Conservation (phyloP, 1,140 invertebrate genomes). For the Acromyrmex heyeri region DNA sequence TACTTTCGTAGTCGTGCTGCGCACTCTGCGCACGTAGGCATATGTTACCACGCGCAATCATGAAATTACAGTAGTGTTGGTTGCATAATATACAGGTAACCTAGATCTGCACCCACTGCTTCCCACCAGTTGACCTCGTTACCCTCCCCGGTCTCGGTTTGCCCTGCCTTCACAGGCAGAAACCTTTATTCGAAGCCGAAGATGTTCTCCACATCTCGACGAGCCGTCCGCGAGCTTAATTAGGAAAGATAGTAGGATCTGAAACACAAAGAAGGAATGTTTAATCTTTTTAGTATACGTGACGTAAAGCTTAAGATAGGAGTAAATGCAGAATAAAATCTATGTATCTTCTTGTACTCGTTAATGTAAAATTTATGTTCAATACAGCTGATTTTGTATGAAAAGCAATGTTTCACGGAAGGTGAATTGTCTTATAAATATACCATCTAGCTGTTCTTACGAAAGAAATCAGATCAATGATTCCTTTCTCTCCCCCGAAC, state of each 20-base stretch:
- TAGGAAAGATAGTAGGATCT: no score
- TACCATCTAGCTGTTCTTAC: constrained; percentile 10
- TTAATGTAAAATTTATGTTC: not conserved
- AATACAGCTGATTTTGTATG: not conserved
- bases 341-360: not conserved
- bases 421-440: constrained; percentile 10
- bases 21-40: constrained; percentile 56
- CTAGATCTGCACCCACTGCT: constrained; percentile 82
- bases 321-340: not conserved
- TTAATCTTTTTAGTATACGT: not conserved
- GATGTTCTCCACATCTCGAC: constrained; percentile 40
- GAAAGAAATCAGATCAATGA: constrained; percentile 51
- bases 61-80: constrained; percentile 76
- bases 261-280: not conserved
- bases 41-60: constrained; percentile 71
- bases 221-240: not conserved
- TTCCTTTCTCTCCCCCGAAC: constrained; percentile 37
- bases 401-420: constrained; percentile 18
- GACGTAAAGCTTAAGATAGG: not conserved
- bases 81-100: constrained; percentile 86
- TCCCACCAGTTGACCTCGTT: constrained; percentile 82
- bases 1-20: constrained; percentile 12
- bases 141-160: constrained; percentile 68
- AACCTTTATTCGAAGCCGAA: constrained; percentile 68
- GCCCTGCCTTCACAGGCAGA: constrained; percentile 40